Evolutionary conservation across 2,113 vertebrate genomes (phyloP), one percentile per base, ranked within the genome.

Genomic region (Embiotoca jacksoni): DNA sequence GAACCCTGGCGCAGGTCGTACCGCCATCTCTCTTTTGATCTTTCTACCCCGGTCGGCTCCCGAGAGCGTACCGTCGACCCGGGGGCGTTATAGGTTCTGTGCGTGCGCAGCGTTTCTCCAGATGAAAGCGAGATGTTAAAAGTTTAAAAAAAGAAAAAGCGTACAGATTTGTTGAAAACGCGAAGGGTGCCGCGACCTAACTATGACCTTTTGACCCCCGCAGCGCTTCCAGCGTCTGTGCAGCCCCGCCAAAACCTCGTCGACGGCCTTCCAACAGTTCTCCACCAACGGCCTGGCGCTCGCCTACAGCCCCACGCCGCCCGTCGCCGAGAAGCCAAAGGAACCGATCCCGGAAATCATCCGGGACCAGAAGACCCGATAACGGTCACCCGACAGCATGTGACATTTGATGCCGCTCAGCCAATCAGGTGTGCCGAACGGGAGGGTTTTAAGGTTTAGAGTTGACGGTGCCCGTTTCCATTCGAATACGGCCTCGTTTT

Each of bases 221-320:
- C 85, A 93, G 92, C 90, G 91, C 10, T 78, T 94, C 67, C 50
- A 54, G 0, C 53, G 1, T 6, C 85, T 93, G 37, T 93, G 91
- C 82, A 76, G 36, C 16, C 91, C 92, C 0, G 54, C 65, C 9
- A 44, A 41, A 30, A 65, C 30, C 61, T 49, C 82, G 1, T 7
- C 71, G 2, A 54, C 32, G 50, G 70, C 65, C 56, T 32, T 72
- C 54, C 67, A 68, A 16, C 62, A 83, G 53, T 33, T 71, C 15
- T 58, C 64, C 68, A 46, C 61, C 68, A 50, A 52, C 61, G 41
- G 13, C 15, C 6, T 52, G 0, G 31, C 49, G 1, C 41, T 54
- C 7, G 15, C 75, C 58, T 89, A 75, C 82, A 82, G 68, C 83
- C 50, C 62, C 0, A 54, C 61, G 0, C 62, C 88, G 53, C 71